These are phyloP conservation scores for Aphaenogaster floridana DNA, from an alignment of 1,140 invertebrate species.

Conservation along the genomic window DNA sequence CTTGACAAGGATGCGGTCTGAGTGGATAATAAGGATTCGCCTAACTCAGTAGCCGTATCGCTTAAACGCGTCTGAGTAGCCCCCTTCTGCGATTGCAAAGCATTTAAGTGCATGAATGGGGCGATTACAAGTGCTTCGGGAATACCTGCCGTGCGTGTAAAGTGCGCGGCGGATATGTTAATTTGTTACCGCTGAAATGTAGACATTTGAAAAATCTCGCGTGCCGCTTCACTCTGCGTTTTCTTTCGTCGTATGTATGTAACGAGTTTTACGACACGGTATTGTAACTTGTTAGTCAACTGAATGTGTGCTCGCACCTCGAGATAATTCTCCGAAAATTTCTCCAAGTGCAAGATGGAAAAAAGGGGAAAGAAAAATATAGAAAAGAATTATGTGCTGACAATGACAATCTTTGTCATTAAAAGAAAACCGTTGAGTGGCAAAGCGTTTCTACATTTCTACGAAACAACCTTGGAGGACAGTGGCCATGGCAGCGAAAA, in stretches of 20 bases:
- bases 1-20: constrained; percentile 47
- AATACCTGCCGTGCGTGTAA: constrained; percentile 45
- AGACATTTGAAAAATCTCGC: constrained; percentile 44
- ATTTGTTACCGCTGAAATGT: constrained; percentile 54
- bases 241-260: constrained; percentile 1
- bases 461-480: not conserved
- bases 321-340: constrained; percentile 23
- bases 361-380: not conserved
- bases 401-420: not conserved
- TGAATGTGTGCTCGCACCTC: constrained; percentile 14
- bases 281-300: constrained; percentile 29
- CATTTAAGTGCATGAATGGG: constrained; percentile 54
- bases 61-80: constrained; percentile 53
- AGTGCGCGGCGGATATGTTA: constrained; percentile 41
- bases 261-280: constrained; percentile 41
- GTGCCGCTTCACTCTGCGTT: constrained; percentile 6
- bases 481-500: constrained; percentile 9
- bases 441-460: constrained; percentile 22
- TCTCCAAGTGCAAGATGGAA: not conserved
- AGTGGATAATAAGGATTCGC: constrained; percentile 61
- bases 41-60: constrained; percentile 48
- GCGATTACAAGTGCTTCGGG: constrained; percentile 56
- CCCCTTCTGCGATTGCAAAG: constrained; percentile 53
- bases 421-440: not conserved
- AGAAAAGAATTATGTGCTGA: not conserved